Percentiles rank a stretch among this genome's conserved stretches.
These are phyloP conservation scores for Crax fasciolata DNA, from an alignment of 2,797 vertebrate species.

Conservation along the genomic window DNA sequence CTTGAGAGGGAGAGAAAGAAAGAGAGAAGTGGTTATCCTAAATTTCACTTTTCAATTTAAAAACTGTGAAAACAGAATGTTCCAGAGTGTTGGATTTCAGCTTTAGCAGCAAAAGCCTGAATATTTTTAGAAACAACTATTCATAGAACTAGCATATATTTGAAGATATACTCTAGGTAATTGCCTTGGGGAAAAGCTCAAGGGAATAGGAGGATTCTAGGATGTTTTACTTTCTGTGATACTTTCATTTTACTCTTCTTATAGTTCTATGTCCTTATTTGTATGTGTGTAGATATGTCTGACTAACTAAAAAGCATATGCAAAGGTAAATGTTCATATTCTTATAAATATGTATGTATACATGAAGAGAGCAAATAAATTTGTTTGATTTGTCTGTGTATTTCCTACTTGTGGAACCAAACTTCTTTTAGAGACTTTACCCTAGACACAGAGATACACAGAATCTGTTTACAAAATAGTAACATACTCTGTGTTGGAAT, in stretches of 20 bases:
- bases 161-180: neutral
- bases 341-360: neutral
- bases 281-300: neutral
- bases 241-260: neutral
- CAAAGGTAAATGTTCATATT: neutral
- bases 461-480: neutral
- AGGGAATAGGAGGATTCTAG: neutral
- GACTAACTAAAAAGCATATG: neutral
- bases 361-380: neutral
- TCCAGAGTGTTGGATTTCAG: neutral
- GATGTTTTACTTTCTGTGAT: neutral
- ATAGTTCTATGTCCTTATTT: neutral
- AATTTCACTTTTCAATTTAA: neutral
- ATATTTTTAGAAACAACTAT: conserved; percentile 1
- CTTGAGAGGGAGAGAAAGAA: neutral
- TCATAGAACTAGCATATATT: neutral
- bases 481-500: neutral
- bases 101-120: neutral
- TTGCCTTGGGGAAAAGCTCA: neutral
- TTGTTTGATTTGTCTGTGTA: neutral
- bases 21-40: neutral
- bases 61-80: neutral
- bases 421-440: neutral
- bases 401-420: neutral
- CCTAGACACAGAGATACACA: neutral